Evolutionary conservation across 2,113 vertebrate genomes (phyloP).

Genomic region (Phocoena phocoena): DNA sequence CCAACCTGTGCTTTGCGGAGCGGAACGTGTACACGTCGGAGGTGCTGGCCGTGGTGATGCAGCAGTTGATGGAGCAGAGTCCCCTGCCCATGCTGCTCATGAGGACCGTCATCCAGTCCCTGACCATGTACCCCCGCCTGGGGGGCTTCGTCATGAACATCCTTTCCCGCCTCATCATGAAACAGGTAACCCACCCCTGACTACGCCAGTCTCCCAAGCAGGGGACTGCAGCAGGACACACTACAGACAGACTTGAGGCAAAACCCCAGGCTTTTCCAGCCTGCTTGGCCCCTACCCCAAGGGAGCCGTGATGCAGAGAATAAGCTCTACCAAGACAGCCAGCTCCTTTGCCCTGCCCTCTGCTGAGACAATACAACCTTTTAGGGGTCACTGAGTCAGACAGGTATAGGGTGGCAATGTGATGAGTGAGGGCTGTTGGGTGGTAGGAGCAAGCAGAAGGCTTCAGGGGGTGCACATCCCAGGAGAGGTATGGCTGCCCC

Average conservation of each 20-base stretch:
- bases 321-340: no score
- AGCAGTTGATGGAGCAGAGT: constrained; percentile 97
- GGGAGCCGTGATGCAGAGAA: not conserved
- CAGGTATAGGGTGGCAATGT: no score
- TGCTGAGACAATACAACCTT: not conserved
- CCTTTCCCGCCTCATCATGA: constrained; percentile 94
- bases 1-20: constrained; percentile 96
- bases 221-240: not conserved
- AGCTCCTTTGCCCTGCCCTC: not conserved
- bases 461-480: not conserved
- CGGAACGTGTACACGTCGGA: constrained; percentile 96
- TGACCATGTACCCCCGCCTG: constrained; percentile 96
- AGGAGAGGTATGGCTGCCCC: not conserved
- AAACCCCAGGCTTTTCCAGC: not conserved
- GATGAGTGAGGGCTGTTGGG: not conserved
- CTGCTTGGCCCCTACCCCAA: not conserved
- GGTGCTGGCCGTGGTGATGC: constrained; percentile 96
- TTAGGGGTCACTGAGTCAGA: not conserved
- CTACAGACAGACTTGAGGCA: not conserved
- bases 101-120: constrained; percentile 96
- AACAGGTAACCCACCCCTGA: constrained; percentile 86
- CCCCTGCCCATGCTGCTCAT: constrained; percentile 96
- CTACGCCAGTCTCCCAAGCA: not conserved
- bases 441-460: not conserved
- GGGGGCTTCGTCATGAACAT: constrained; percentile 98